Conservation (phyloP, 2,113 vertebrate genomes). For the Corythornis vintsioides region DNA sequence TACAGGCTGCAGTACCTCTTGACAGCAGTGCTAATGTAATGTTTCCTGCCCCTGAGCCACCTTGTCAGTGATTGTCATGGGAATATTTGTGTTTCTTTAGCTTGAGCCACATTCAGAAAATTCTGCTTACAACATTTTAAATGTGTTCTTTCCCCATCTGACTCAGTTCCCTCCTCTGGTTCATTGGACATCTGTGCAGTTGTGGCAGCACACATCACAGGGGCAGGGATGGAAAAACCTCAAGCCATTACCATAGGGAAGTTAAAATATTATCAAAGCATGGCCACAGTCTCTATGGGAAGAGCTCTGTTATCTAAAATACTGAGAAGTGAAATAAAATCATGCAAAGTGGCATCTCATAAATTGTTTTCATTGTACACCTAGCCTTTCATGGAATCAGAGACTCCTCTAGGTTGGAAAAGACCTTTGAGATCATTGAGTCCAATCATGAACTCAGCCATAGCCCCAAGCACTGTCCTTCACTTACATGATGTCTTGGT, state of each 20-base stretch:
- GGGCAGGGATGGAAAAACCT: not conserved
- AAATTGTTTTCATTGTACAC: not conserved
- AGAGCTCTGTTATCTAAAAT: not conserved
- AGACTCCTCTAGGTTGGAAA: no score
- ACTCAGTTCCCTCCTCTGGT: not conserved
- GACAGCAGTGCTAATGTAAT: not conserved
- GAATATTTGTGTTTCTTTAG: not conserved
- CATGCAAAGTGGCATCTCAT: not conserved
- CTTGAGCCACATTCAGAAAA: not conserved
- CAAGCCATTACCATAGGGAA: not conserved
- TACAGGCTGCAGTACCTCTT: not conserved
- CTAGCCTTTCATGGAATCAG: not conserved
- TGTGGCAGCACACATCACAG: not conserved
- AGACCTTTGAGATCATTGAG: no score
- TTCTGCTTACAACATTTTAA: not conserved
- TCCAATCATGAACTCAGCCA: no score
- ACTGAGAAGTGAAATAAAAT: not conserved
- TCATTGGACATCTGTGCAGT: not conserved
- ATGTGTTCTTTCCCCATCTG: not conserved
- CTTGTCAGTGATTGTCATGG: not conserved
- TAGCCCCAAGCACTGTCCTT: not conserved
- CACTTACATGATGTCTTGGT: not conserved
- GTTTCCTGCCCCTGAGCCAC: not conserved
- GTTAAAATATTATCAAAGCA: not conserved
- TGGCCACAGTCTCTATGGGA: not conserved